A percentile compares a stretch with the other conserved stretches of the same genome.
Conservation (phyloP, 2,797 vertebrate species). For the Dermochelys coriacea region DNA sequence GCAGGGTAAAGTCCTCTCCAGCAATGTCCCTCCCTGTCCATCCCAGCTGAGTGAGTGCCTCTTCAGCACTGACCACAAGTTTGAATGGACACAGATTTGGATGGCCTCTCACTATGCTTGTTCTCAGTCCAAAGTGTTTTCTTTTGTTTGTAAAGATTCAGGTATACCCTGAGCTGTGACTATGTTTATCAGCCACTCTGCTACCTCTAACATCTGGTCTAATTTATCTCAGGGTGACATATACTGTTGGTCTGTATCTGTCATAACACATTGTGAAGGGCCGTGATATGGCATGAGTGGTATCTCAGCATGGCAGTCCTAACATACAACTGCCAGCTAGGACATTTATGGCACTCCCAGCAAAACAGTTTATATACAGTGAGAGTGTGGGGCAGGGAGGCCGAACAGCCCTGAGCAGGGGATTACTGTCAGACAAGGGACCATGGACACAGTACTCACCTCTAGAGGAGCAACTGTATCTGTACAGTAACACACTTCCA, state of each 20-base stretch:
- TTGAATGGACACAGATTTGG: neutral
- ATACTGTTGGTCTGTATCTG: neutral
- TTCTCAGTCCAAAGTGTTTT: neutral
- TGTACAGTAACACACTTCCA: neutral
- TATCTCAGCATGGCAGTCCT: neutral
- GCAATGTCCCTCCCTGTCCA: neutral
- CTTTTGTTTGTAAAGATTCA: neutral
- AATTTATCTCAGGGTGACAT: neutral
- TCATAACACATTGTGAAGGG: fast-evolving
- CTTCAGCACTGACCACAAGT: neutral
- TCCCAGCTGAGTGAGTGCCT: neutral
- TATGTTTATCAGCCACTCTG: neutral
- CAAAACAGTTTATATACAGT: neutral
- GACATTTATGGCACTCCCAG: neutral
- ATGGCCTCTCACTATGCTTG: neutral
- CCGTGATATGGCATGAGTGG: neutral
- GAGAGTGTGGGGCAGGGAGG: neutral
- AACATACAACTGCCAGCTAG: neutral
- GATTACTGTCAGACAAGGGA: no score
- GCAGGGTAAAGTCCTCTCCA: constrained; percentile 8
- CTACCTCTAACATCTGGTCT: neutral
- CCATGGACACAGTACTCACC: neutral
- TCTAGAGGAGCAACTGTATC: neutral
- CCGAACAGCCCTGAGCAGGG: neutral
- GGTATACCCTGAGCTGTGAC: neutral